phyloP scores from a whole-genome alignment of 1,140 invertebrate species.

The Hylyphantes graminicola region DNA sequence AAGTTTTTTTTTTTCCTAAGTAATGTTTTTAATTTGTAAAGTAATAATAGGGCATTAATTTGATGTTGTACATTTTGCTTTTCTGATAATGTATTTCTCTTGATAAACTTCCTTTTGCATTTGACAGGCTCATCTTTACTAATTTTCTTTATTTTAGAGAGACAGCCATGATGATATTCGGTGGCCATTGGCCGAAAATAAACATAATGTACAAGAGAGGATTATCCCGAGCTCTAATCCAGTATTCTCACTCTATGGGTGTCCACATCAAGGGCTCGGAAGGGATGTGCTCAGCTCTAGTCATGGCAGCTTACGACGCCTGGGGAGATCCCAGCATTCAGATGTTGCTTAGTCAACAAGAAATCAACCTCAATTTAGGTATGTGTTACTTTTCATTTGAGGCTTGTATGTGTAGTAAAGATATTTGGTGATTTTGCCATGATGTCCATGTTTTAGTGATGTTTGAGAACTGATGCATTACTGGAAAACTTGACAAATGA shows the following conservation, averaged over 20 bases:
- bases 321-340: slow-evolving; percentile 47
- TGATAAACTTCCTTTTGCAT: too few relatives aligned
- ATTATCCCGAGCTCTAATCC: slow-evolving; percentile 29
- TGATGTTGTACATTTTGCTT: too few relatives aligned
- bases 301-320: slow-evolving; percentile 53
- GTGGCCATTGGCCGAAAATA: slow-evolving; percentile 27
- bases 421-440: too few relatives aligned
- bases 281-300: slow-evolving; percentile 49
- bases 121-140: background rate
- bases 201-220: slow-evolving; percentile 37
- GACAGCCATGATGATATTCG: slow-evolving; percentile 52
- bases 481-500: too few relatives aligned
- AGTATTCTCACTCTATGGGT: slow-evolving; percentile 47
- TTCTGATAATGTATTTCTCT: too few relatives aligned
- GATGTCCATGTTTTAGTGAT: too few relatives aligned
- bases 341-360: slow-evolving; percentile 28
- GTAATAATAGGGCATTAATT: too few relatives aligned
- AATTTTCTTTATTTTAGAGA: slow-evolving; percentile 35
- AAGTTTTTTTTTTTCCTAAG: too few relatives aligned
- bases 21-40: too few relatives aligned
- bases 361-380: slow-evolving; percentile 25
- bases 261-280: slow-evolving; percentile 27
- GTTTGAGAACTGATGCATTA: too few relatives aligned
- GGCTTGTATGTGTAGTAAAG: too few relatives aligned
- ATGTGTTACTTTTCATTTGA: background rate